A percentile compares a stretch with the other conserved stretches of the same genome.
Evolutionary conservation across 1,140 invertebrate genomes (phyloP).

Genomic region (Psilanteris sp.): DNA sequence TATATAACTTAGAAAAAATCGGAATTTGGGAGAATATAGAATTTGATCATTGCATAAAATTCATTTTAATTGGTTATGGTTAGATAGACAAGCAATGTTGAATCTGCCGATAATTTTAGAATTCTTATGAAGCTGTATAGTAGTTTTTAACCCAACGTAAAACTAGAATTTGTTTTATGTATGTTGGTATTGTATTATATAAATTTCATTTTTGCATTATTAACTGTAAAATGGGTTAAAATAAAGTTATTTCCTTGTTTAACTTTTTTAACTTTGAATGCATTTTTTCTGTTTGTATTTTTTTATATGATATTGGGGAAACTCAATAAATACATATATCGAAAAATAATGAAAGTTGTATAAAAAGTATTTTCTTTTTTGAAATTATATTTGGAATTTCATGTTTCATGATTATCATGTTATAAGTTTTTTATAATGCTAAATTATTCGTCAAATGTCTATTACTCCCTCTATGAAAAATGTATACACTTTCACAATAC

Average conservation of each 20-base stretch:
- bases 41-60: too few relatives aligned
- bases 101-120: conserved; percentile 23
- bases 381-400: too few relatives aligned
- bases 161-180: conserved; percentile 10
- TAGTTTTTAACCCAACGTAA: conserved; percentile 26
- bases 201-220: conserved; percentile 22
- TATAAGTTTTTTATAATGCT: conserved; percentile 30
- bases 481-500: conserved; percentile 60
- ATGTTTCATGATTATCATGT: conserved; percentile 8
- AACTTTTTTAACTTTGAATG: conserved; percentile 2
- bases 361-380: too few relatives aligned
- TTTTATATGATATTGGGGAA: conserved; percentile 15
- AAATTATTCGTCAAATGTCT: conserved; percentile 50
- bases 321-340: conserved; percentile 7
- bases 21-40: conserved; percentile 7
- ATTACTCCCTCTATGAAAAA: conserved; percentile 52
- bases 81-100: conserved; percentile 21
- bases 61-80: too few relatives aligned
- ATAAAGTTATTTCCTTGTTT: conserved; percentile 9
- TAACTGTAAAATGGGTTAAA: conserved; percentile 28
- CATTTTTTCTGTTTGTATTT: conserved; percentile 21
- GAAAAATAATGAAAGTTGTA: too few relatives aligned
- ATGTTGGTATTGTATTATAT: conserved; percentile 12
- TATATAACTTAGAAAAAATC: neutral
- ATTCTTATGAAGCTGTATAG: conserved; percentile 17